phyloP scores from a whole-genome alignment of 2,113 vertebrate genomes.

The Raja brachyura region DNA sequence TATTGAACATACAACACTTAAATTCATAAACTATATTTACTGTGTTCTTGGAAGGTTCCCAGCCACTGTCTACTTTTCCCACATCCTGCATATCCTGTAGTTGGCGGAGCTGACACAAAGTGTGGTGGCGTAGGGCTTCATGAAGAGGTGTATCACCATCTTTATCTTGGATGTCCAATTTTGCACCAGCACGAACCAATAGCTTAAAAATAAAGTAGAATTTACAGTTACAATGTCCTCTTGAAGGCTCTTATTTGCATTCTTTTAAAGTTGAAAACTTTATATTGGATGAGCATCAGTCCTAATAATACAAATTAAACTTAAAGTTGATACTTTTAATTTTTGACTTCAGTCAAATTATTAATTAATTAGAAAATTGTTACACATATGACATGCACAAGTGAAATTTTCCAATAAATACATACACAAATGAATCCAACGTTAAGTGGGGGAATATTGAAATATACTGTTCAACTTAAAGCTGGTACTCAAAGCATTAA shows the following conservation, averaged over 20 bases:
- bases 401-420: not conserved
- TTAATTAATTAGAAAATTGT: not conserved
- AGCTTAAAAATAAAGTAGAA: slow-evolving; percentile 58
- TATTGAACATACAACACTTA: not conserved
- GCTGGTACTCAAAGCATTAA: too few relatives aligned
- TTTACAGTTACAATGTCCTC: not conserved
- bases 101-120: slow-evolving; percentile 90
- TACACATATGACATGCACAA: not conserved
- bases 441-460: too few relatives aligned
- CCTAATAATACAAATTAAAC: not conserved
- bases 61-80: slow-evolving; percentile 92
- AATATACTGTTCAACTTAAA: too few relatives aligned
- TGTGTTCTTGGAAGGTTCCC: slow-evolving; percentile 98
- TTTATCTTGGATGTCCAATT: slow-evolving; percentile 97
- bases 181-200: slow-evolving; percentile 91
- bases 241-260: not conserved
- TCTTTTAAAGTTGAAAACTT: not conserved
- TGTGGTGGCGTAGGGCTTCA: slow-evolving; percentile 94
- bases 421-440: not conserved
- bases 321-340: not conserved
- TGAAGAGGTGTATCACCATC: slow-evolving; percentile 96
- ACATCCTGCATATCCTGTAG: slow-evolving; percentile 99
- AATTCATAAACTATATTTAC: slow-evolving; percentile 61
- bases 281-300: not conserved
- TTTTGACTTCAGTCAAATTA: not conserved